Evolutionary conservation across 2,797 vertebrate species (phyloP).

Genomic region (Acipenser oxyrinchus): DNA sequence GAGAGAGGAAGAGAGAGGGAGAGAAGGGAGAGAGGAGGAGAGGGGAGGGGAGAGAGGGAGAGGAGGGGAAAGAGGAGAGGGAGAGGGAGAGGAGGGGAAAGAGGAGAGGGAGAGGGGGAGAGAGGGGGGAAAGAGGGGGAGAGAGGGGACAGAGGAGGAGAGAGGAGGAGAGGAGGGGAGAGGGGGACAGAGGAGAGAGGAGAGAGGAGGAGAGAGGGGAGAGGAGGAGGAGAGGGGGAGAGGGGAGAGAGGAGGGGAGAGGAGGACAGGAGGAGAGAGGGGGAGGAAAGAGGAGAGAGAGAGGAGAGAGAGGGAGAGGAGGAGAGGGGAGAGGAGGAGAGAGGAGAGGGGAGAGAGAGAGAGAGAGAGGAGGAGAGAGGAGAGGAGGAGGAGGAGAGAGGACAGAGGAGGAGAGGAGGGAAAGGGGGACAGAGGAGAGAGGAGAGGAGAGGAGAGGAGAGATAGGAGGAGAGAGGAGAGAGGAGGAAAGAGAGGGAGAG

Average conservation of each 20-base stretch:
- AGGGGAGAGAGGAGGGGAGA: background rate
- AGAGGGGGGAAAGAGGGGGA: conserved; percentile 11
- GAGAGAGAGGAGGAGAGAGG: background rate
- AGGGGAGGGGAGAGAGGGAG: conserved; percentile 25
- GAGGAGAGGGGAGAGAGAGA: background rate
- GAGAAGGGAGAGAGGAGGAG: conserved; percentile 27
- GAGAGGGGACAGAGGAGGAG: background rate
- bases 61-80: conserved; percentile 18
- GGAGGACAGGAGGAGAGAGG: conserved; percentile 1
- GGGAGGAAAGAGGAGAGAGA: background rate
- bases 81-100: conserved; percentile 21
- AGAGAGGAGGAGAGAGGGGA: no score
- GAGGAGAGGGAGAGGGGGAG: conserved; percentile 18
- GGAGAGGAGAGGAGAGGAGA: background rate
- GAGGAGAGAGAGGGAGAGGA: background rate
- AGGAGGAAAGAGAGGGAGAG: background rate
- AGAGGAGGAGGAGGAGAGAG: conserved; percentile 1
- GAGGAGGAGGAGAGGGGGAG: background rate
- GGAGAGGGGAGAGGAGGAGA: background rate
- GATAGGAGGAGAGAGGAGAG: background rate
- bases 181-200: no score
- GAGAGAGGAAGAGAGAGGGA: conserved; percentile 17
- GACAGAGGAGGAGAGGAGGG: conserved; percentile 5
- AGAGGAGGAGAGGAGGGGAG: no score
- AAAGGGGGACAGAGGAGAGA: background rate